phyloP scores from a whole-genome alignment of 2,113 vertebrate species.

The Caranx melampygus region DNA sequence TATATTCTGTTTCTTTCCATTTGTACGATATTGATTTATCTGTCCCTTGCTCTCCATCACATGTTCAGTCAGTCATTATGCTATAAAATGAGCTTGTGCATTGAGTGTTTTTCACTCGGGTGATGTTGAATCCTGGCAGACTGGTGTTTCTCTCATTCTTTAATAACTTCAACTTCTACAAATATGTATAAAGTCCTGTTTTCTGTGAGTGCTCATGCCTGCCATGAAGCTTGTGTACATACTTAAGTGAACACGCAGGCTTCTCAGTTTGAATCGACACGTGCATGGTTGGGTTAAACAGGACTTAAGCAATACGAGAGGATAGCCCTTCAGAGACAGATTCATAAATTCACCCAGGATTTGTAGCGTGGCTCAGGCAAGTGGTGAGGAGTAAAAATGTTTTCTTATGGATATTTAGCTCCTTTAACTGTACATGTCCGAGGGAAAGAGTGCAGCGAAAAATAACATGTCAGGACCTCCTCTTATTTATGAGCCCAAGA shows the following conservation, averaged over 20 bases:
- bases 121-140: not conserved
- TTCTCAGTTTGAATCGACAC: conserved; percentile 17
- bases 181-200: not conserved
- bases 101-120: not conserved
- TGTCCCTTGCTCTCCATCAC: not conserved
- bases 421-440: conserved; percentile 50
- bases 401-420: conserved; percentile 68
- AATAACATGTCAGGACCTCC: conserved; percentile 67
- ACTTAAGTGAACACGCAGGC: conserved; percentile 18
- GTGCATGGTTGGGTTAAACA: conserved; percentile 46
- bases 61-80: not conserved
- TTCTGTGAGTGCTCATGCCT: conserved; percentile 17
- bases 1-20: conserved; percentile 1
- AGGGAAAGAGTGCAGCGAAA: conserved; percentile 33
- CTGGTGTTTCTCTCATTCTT: not conserved
- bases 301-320: conserved; percentile 42
- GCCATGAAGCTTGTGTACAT: not conserved
- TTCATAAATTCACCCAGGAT: conserved; percentile 66
- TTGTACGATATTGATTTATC: not conserved
- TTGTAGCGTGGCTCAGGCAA: conserved; percentile 49
- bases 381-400: conserved; percentile 46
- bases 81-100: not conserved
- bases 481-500: conserved; percentile 60
- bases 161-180: conserved; percentile 6
- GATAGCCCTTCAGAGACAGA: conserved; percentile 42